phyloP scores from a whole-genome alignment of 2,113 vertebrate species.

The Conger conger region DNA sequence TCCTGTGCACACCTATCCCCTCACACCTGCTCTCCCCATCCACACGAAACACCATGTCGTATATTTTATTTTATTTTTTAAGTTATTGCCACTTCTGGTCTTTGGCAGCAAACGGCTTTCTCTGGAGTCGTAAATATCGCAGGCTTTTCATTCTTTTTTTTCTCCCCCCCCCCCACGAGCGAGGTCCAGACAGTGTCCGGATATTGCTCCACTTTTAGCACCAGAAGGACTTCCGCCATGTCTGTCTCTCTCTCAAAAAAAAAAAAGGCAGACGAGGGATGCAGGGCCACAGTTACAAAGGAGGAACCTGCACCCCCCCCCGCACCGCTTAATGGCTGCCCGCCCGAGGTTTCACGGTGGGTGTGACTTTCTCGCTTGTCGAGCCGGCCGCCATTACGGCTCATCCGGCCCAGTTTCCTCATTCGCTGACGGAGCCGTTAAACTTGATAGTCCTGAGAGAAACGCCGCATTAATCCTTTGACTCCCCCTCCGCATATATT shows the following conservation, averaged over 20 bases:
- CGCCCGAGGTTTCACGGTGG: conserved; percentile 46
- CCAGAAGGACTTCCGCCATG: conserved; percentile 53
- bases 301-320: conserved; percentile 45
- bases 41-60: conserved; percentile 27
- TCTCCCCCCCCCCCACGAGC: conserved; percentile 16
- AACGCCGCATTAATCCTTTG: not conserved
- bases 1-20: conserved; percentile 30
- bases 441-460: conserved; percentile 33
- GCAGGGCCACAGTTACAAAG: conserved; percentile 53
- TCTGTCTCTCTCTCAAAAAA: conserved; percentile 45
- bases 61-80: conserved; percentile 42
- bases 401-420: conserved; percentile 42
- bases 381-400: conserved; percentile 19
- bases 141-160: conserved; percentile 38
- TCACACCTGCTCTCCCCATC: not conserved
- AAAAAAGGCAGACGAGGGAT: conserved; percentile 50
- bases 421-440: conserved; percentile 25
- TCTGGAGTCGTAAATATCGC: conserved; percentile 63
- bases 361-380: conserved; percentile 21
- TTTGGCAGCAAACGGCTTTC: conserved; percentile 41
- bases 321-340: conserved; percentile 44
- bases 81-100: conserved; percentile 36
- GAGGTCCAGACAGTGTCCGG: conserved; percentile 58
- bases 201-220: conserved; percentile 68
- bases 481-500: not conserved